Percentiles rank a stretch among this genome's conserved stretches.
These are phyloP conservation scores for Mormyrus proboscirostris DNA, from an alignment of 2,797 vertebrate genomes.

Conservation along the genomic window DNA sequence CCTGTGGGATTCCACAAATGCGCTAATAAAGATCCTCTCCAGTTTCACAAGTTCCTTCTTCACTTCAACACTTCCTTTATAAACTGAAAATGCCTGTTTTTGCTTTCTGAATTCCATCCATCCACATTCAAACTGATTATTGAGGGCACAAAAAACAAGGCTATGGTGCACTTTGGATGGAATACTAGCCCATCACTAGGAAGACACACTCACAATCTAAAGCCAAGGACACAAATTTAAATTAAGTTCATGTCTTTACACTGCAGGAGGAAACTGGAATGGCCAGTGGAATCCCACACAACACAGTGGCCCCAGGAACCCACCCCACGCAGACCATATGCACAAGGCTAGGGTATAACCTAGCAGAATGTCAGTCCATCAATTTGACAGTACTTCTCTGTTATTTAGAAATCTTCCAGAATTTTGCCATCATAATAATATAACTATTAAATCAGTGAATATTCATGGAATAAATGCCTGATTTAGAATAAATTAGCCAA, in stretches of 20 bases:
- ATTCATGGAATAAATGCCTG: not conserved
- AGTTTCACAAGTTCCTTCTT: constrained; percentile 10
- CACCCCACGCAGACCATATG: not conserved
- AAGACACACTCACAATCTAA: not conserved
- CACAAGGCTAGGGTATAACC: not conserved
- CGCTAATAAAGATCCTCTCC: not conserved
- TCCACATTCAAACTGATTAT: not conserved
- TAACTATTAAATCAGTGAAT: not conserved
- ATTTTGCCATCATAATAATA: not conserved
- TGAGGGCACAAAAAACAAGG: not conserved
- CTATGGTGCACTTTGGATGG: not conserved
- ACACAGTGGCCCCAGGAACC: not conserved
- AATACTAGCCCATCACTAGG: not conserved
- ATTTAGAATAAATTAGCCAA: not conserved
- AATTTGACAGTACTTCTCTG: not conserved
- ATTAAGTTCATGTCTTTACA: not conserved
- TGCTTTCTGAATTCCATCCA: not conserved
- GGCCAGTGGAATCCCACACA: not conserved
- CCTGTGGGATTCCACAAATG: not conserved
- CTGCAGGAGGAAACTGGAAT: not conserved
- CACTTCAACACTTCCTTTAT: not conserved
- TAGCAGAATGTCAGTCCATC: not conserved
- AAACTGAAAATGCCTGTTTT: not conserved
- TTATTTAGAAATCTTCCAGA: not conserved
- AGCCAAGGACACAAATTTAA: not conserved